Evolutionary conservation across 2,888 invertebrate genomes (phyloP).

Genomic region (Polydrusus cervinus): DNA sequence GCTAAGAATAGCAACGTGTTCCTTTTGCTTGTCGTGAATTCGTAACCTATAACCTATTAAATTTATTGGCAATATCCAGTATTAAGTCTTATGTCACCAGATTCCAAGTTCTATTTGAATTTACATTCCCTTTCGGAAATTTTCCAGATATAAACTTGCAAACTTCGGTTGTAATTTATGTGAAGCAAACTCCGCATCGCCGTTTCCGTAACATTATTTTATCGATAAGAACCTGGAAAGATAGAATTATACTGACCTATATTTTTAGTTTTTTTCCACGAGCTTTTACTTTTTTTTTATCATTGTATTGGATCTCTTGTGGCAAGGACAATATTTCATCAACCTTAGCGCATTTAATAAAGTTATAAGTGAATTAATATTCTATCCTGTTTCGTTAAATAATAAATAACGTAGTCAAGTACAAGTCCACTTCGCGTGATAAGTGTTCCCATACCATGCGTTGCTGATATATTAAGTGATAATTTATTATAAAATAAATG

Average conservation of each 20-base stretch:
- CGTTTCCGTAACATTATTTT: conserved; percentile 1
- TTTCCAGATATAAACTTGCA: conserved; percentile 8
- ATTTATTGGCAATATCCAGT: not conserved
- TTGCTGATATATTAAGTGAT: too few relatives aligned
- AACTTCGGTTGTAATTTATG: conserved; percentile 15
- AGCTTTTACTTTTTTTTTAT: not conserved
- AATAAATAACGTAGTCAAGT: too few relatives aligned
- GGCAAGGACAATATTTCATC: not conserved
- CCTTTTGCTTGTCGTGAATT: not conserved
- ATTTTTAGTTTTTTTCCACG: conserved; percentile 1
- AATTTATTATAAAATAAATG: too few relatives aligned
- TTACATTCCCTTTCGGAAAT: conserved; percentile 13
- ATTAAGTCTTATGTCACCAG: not conserved
- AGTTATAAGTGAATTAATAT: not conserved
- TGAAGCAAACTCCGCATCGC: not conserved
- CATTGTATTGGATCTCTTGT: not conserved
- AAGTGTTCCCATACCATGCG: too few relatives aligned
- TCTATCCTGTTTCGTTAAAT: too few relatives aligned
- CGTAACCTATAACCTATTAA: too few relatives aligned
- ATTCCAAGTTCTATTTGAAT: not conserved
- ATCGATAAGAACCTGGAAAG: conserved; percentile 12
- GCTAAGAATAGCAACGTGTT: too few relatives aligned
- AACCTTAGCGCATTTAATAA: not conserved
- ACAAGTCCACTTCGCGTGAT: too few relatives aligned
- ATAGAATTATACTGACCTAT: conserved; percentile 5